Evolutionary conservation across 2,888 invertebrate species (phyloP).

Genomic region (Hyles lineata): DNA sequence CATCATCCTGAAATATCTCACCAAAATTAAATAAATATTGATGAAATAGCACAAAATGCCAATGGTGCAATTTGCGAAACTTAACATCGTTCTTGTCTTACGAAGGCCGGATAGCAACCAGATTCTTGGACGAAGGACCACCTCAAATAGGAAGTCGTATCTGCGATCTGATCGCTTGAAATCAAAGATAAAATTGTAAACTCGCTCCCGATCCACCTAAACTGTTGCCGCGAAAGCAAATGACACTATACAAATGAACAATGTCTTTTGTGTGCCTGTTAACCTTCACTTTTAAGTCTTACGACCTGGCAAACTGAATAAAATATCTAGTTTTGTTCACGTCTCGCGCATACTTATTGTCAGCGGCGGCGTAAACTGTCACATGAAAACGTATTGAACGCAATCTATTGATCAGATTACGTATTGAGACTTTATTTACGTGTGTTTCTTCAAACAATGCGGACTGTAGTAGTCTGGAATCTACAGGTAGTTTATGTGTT

Average conservation of each 20-base stretch:
- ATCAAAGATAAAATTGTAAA: constrained; percentile 35
- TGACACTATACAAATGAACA: constrained; percentile 74
- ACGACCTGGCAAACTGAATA: constrained; percentile 33
- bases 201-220: constrained; percentile 51
- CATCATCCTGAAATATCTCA: no score
- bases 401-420: constrained; percentile 25
- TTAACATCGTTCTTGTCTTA: constrained; percentile 53
- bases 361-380: constrained; percentile 26
- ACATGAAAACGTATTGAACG: constrained; percentile 26
- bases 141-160: constrained; percentile 49
- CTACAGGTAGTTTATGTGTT: not conserved
- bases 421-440: constrained; percentile 27
- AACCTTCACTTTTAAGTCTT: constrained; percentile 51
- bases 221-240: constrained; percentile 43
- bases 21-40: no score
- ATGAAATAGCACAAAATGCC: constrained; percentile 40
- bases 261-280: constrained; percentile 72
- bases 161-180: constrained; percentile 49
- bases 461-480: constrained; percentile 22
- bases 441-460: constrained; percentile 22
- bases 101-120: constrained; percentile 49
- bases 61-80: constrained; percentile 59
- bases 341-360: constrained; percentile 21
- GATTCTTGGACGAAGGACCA: constrained; percentile 49
- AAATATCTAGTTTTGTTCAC: constrained; percentile 39